Percentiles rank a stretch among this genome's conserved stretches.
Evolutionary conservation across 1,140 invertebrate species (phyloP).

Genomic region (Araneus ventricosus): DNA sequence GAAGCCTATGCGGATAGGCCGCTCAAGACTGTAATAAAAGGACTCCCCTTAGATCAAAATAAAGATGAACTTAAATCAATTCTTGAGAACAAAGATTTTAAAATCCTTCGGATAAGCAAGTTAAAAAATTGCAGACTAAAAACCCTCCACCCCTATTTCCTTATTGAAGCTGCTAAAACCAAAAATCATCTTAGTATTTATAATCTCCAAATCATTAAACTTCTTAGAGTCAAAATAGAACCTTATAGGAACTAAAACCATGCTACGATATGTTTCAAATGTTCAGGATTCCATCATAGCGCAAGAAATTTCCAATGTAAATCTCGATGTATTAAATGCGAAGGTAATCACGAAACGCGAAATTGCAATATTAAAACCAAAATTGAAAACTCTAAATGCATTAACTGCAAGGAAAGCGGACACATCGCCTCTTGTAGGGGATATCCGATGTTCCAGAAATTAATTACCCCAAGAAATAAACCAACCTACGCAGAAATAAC

Average conservation of each 20-base stretch:
- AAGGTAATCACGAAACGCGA: background rate
- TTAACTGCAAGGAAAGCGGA: background rate
- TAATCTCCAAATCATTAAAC: background rate
- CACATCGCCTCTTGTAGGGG: background rate
- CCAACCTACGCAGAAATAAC: too few species aligned
- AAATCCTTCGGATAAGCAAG: background rate
- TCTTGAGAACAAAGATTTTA: background rate
- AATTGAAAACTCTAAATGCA: background rate
- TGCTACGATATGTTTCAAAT: background rate
- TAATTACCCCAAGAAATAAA: too few species aligned
- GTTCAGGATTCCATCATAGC: background rate
- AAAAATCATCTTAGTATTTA: background rate
- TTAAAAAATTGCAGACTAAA: background rate
- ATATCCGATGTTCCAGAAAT: background rate
- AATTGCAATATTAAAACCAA: background rate
- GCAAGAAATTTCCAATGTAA: background rate
- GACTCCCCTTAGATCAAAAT: background rate
- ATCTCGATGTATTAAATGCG: background rate
- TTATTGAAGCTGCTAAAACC: fast-evolving
- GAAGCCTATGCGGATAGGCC: too few species aligned
- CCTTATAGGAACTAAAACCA: background rate
- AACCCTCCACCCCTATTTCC: background rate
- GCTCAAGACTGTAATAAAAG: background rate
- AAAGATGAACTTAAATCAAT: background rate
- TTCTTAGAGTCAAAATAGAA: background rate